Base-by-base conservation (phyloP, 2,797 vertebrate species). In the Sebastolobus altivelis region DNA sequence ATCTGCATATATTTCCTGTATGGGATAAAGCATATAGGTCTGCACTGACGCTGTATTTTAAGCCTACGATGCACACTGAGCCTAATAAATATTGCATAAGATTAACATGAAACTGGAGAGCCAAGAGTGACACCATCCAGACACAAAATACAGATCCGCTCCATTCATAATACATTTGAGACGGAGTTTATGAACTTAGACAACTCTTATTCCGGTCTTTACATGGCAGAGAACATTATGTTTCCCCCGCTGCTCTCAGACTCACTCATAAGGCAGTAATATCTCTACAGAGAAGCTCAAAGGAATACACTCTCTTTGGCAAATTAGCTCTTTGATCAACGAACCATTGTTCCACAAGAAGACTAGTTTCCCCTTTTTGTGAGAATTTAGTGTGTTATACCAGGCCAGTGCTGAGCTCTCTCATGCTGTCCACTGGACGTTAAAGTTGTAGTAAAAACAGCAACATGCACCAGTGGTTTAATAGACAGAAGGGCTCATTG, bases 321-420 rank as follows among this genome's bases (percentile, higher is more conserved):
- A 92, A 89, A 94, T 90, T 81, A 89, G 83, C 66, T 75, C 82
- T 92, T 88, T 92, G 88, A 91, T 93, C 92, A 91, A 79, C 20
- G 18, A 38, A 73, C 10, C 75, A 85, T 82, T 86, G 85, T 88
- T 90, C 70, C 68, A 72, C 49, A 33, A 55, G 72, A 83, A 61
- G 79, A 82, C 79, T 25, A 43, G 58, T 77, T 77, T 75, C 58
- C 33, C 69, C 65, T 20, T 74, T 65, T 43, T 43, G 40, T 83
- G 62, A 67, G 62, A 67, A 72, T 81, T 56, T 8, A 38, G 62
- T 75, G 25, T 55, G 38, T 59, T 52, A 25, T 4, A 66, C 22
- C 59, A 16, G 33, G 43, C 27, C 40, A 27, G 61, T 35, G 68
- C 60, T 49, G 10, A 67, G 63, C 52, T 58, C 40, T 33, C 43